These are phyloP conservation scores for Linnaemya vulpina DNA, from an alignment of 2,888 invertebrate genomes.

Conservation along the genomic window DNA sequence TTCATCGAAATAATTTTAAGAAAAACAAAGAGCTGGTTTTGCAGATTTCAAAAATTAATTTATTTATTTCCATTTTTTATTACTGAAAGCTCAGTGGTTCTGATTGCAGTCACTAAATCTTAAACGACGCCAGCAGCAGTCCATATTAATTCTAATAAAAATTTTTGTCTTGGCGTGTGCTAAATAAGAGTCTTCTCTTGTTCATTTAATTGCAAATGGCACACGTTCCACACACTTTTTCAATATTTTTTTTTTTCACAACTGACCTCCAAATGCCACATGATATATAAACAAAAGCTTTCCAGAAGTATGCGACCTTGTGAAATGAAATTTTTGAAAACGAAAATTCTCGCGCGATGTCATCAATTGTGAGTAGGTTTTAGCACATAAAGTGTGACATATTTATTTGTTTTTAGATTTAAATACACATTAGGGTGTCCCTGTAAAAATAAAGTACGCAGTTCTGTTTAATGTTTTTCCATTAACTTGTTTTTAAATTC, in stretches of 20 bases:
- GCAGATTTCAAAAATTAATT: too few species aligned
- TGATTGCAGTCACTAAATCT: too few species aligned
- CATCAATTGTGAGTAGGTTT: not conserved
- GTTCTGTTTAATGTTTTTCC: too few species aligned
- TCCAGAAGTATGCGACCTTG: constrained; percentile 78
- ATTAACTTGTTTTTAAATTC: too few species aligned
- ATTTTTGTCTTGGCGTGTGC: too few species aligned
- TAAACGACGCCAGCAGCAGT: too few species aligned
- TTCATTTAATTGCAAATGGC: not conserved
- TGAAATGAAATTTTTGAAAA: constrained; percentile 41
- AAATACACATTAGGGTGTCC: not conserved
- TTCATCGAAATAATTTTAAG: too few species aligned
- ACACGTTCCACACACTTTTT: not conserved
- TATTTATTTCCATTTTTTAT: too few species aligned
- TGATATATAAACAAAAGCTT: constrained; percentile 38
- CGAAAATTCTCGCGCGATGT: not conserved
- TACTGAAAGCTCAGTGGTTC: too few species aligned
- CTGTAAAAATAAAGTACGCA: too few species aligned
- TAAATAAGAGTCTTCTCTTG: not conserved
- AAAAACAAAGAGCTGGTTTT: too few species aligned
- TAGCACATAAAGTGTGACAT: not conserved
- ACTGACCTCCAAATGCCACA: constrained; percentile 57
- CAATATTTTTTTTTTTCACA: constrained; percentile 18
- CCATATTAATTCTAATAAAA: too few species aligned
- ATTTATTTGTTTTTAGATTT: not conserved